Evolutionary conservation across 2,113 vertebrate genomes (phyloP).

Genomic region (Paradisaea rubra): DNA sequence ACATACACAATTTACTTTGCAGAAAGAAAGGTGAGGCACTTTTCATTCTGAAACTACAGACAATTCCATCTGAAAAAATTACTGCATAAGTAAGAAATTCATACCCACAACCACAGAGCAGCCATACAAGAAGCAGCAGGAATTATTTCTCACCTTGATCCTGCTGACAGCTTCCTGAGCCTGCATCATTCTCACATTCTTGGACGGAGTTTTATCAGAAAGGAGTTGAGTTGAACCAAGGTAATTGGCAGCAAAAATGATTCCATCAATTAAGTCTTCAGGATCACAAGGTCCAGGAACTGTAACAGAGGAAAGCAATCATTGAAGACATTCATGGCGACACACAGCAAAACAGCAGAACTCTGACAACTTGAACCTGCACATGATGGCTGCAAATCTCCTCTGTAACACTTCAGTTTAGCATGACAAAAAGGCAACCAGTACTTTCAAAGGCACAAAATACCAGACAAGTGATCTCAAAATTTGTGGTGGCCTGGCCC

Average conservation of each 20-base stretch:
- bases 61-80: not conserved
- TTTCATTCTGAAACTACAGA: not conserved
- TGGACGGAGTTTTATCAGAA: slow-evolving; percentile 95
- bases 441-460: not conserved
- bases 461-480: not conserved
- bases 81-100: not conserved
- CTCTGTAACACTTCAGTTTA: not conserved
- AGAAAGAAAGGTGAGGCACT: not conserved
- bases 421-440: not conserved
- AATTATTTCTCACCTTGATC: slow-evolving; percentile 85
- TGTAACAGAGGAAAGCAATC: slow-evolving; percentile 59
- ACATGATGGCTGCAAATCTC: not conserved
- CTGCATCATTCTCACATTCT: slow-evolving; percentile 98
- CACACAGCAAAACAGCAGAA: not conserved
- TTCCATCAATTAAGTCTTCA: slow-evolving; percentile 96
- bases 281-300: slow-evolving; percentile 97
- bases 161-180: slow-evolving; percentile 95
- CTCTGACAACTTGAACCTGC: not conserved
- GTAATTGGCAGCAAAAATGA: slow-evolving; percentile 97
- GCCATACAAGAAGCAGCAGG: not conserved
- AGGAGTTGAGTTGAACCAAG: slow-evolving; percentile 95
- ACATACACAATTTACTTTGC: not conserved
- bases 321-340: not conserved
- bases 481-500: not conserved
- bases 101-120: not conserved